Evolutionary conservation across 2,797 vertebrate species (phyloP).

Genomic region (Pogoniulus pusillus): DNA sequence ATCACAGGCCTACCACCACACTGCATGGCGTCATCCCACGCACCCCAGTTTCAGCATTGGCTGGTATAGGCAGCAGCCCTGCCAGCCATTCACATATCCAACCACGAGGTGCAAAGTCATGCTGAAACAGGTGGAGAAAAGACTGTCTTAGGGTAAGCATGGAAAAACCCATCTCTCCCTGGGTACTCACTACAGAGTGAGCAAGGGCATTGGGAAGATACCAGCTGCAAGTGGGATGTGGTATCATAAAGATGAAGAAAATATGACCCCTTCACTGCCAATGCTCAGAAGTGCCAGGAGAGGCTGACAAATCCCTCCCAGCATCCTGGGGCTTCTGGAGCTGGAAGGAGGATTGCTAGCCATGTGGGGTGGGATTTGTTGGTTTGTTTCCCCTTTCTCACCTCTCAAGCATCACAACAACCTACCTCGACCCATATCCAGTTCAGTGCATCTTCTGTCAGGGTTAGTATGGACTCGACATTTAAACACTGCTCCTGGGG

Average conservation of each 20-base stretch:
- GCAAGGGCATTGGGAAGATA: background rate
- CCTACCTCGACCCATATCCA: conserved; percentile 96
- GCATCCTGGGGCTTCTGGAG: background rate
- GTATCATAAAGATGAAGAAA: background rate
- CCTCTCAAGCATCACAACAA: background rate
- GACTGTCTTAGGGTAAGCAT: background rate
- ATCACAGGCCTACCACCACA: background rate
- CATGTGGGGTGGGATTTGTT: background rate
- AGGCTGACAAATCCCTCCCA: background rate
- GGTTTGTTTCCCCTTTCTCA: background rate
- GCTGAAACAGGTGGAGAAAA: background rate
- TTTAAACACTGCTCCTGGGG: conserved; percentile 94
- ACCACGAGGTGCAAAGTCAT: accelerated
- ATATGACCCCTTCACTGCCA: background rate
- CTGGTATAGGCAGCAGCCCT: background rate
- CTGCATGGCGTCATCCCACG: no score
- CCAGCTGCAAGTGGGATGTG: background rate
- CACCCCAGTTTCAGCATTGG: no score
- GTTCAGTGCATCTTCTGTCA: conserved; percentile 92
- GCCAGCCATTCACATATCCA: background rate
- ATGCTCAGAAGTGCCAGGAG: background rate
- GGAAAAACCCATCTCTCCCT: background rate
- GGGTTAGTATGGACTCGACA: conserved; percentile 97
- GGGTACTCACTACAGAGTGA: accelerated
- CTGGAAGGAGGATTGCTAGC: background rate